phyloP scores from a whole-genome alignment of 2,888 invertebrate species.

The Apotomis capreana region DNA sequence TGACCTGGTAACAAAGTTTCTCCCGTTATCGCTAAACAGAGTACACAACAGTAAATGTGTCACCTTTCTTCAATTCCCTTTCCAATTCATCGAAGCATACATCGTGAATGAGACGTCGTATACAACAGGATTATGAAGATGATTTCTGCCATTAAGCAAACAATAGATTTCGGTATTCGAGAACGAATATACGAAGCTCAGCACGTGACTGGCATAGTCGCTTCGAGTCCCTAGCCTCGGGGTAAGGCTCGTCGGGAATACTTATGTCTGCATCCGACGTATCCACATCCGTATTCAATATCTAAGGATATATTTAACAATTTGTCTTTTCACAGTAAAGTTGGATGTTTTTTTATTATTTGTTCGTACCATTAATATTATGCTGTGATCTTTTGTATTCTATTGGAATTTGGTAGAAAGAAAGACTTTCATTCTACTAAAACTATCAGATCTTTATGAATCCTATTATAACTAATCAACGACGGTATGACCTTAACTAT shows the following conservation, averaged over 20 bases:
- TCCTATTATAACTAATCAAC: too few relatives aligned
- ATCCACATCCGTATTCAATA: constrained; percentile 48
- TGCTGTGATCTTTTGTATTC: background rate
- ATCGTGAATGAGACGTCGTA: constrained; percentile 12
- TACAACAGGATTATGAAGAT: constrained; percentile 27
- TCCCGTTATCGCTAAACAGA: too few relatives aligned
- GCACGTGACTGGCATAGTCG: constrained; percentile 60
- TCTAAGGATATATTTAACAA: constrained; percentile 39
- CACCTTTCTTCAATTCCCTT: too few relatives aligned
- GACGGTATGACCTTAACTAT: too few relatives aligned
- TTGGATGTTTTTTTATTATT: constrained; percentile 3
- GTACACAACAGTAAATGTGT: background rate
- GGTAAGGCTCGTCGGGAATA: constrained; percentile 28
- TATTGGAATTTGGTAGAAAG: too few relatives aligned
- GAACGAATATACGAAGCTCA: constrained; percentile 58
- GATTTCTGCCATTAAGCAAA: constrained; percentile 46
- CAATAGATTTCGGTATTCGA: constrained; percentile 61
- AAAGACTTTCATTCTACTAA: too few relatives aligned
- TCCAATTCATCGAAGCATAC: background rate
- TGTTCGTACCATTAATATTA: background rate
- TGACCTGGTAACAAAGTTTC: too few relatives aligned
- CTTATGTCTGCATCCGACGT: constrained; percentile 42
- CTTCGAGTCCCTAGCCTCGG: background rate
- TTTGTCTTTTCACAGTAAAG: constrained; percentile 20
- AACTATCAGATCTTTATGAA: too few relatives aligned